A percentile compares a stretch with the other conserved stretches of the same genome.
Conservation (phyloP, 2,797 vertebrate genomes). For the Enoplosus armatus region DNA sequence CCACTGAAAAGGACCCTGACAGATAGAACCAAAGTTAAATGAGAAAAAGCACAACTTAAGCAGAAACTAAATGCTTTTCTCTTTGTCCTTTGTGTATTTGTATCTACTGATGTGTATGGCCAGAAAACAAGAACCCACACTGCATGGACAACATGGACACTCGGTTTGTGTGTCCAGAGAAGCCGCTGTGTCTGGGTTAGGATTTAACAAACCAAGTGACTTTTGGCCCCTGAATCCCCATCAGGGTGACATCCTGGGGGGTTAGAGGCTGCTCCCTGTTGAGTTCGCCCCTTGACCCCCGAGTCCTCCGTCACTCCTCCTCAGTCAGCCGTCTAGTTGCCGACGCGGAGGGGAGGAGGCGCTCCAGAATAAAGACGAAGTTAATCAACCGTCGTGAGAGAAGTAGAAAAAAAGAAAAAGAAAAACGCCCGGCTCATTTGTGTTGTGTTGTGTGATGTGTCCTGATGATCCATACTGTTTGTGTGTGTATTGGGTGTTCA, state of each 20-base stretch:
- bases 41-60: neutral
- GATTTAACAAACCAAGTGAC: slow-evolving; percentile 77
- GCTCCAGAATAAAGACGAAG: slow-evolving; percentile 34
- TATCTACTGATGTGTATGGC: neutral
- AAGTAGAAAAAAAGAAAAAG: neutral
- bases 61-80: neutral
- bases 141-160: neutral
- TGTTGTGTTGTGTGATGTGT: slow-evolving; percentile 37
- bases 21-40: neutral
- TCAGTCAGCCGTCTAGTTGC: slow-evolving; percentile 66
- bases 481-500: slow-evolving; percentile 65
- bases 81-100: neutral
- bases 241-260: slow-evolving; percentile 64
- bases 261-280: slow-evolving; percentile 69
- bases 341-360: slow-evolving; percentile 42
- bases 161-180: slow-evolving; percentile 29
- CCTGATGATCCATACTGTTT: slow-evolving; percentile 21
- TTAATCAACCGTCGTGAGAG: slow-evolving; percentile 35
- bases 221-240: slow-evolving; percentile 66
- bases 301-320: slow-evolving; percentile 74
- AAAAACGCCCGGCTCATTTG: slow-evolving; percentile 15
- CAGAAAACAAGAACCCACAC: neutral
- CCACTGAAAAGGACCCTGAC: neutral
- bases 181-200: slow-evolving; percentile 70
- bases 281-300: slow-evolving; percentile 78